Evolutionary conservation across 2,888 invertebrate genomes (phyloP).

Genomic region (Dinocampus coccinellae): DNA sequence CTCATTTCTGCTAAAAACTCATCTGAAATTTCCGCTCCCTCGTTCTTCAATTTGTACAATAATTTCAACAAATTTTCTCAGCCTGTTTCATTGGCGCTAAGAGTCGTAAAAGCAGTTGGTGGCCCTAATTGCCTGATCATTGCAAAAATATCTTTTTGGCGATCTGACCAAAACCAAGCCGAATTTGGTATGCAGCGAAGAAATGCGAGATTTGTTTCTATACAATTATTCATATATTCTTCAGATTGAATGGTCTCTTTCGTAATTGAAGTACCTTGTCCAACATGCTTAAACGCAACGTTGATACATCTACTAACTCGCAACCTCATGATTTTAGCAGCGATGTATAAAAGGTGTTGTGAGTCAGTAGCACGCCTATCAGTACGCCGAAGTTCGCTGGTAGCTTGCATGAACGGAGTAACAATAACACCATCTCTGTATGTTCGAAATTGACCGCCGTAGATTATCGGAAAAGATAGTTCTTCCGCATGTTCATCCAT

Average conservation of each 20-base stretch:
- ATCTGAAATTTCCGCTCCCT: slow-evolving; percentile 1
- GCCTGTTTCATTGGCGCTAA: slow-evolving; percentile 66
- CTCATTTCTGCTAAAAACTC: slow-evolving; percentile 31
- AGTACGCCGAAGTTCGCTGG: slow-evolving; percentile 49
- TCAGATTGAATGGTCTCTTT: slow-evolving; percentile 54
- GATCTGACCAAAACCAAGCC: slow-evolving; percentile 59
- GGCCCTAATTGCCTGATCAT: slow-evolving; percentile 65
- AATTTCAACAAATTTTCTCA: slow-evolving; percentile 59
- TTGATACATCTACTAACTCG: slow-evolving; percentile 45
- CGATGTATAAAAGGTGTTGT: slow-evolving; percentile 51
- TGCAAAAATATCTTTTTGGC: slow-evolving; percentile 65
- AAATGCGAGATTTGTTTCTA: slow-evolving; percentile 61
- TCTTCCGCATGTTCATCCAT: slow-evolving; percentile 61
- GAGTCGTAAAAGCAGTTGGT: slow-evolving; percentile 63
- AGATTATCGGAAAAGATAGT: slow-evolving; percentile 53
- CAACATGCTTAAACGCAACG: slow-evolving; percentile 54
- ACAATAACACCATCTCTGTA: slow-evolving; percentile 36
- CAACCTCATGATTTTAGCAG: slow-evolving; percentile 51
- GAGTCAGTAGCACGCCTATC: slow-evolving; percentile 58
- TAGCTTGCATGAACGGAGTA: slow-evolving; percentile 40
- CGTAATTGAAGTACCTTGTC: slow-evolving; percentile 53
- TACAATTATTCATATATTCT: slow-evolving; percentile 54
- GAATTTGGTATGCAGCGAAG: slow-evolving; percentile 61
- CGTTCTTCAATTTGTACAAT: slow-evolving; percentile 55
- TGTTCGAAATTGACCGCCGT: slow-evolving; percentile 36